A percentile compares a stretch with the other conserved stretches of the same genome.
Evolutionary conservation across 2,113 vertebrate species (phyloP).

Genomic region (Paraplagusia blochii): DNA sequence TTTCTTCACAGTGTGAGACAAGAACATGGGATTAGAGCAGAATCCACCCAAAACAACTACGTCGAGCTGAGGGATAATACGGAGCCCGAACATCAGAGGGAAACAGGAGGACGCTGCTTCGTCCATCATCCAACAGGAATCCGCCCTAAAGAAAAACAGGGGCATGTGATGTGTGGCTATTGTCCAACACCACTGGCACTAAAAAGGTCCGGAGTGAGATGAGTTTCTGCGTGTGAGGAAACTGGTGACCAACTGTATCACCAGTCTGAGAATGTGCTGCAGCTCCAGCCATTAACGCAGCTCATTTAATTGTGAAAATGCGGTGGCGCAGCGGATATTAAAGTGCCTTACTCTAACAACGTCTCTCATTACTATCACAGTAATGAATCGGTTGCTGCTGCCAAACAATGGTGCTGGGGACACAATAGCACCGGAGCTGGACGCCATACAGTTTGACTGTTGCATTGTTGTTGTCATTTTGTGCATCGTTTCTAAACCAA

Average conservation of each 20-base stretch:
- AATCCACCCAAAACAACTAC: constrained; percentile 68
- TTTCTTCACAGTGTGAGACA: constrained; percentile 68
- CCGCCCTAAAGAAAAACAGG: constrained; percentile 61
- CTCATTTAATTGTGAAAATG: constrained; percentile 9
- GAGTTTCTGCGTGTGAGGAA: constrained; percentile 54
- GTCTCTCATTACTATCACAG: no score
- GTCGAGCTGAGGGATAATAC: constrained; percentile 64
- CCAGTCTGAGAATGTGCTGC: constrained; percentile 29
- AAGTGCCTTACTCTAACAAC: no score
- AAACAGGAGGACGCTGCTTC: constrained; percentile 50
- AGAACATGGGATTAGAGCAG: constrained; percentile 58
- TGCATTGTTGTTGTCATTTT: no score
- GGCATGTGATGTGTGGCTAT: constrained; percentile 29
- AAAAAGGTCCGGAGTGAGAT: constrained; percentile 47
- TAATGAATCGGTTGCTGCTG: no score
- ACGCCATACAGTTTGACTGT: no score
- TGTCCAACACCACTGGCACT: constrained; percentile 39
- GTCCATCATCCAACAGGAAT: constrained; percentile 53
- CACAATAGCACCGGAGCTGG: no score
- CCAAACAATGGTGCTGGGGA: no score
- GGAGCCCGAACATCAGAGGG: constrained; percentile 64
- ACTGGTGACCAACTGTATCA: constrained; percentile 20
- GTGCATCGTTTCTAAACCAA: no score
- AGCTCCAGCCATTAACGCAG: constrained; percentile 17
- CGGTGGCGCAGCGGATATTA: background rate